These are phyloP conservation scores for Galerucella nymphaeae DNA, from an alignment of 2,888 invertebrate genomes.

Conservation along the genomic window DNA sequence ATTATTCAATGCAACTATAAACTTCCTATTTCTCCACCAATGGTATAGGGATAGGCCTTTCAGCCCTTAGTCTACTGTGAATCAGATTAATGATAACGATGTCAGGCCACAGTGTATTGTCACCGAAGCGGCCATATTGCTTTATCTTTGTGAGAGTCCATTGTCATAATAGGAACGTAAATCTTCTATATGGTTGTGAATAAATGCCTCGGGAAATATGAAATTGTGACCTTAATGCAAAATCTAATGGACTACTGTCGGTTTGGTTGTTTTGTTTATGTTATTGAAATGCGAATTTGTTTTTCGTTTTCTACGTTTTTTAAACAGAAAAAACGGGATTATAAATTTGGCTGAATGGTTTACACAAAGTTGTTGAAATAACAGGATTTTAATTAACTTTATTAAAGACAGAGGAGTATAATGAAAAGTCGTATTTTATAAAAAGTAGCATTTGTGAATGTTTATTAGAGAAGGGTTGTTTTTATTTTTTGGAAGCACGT, in stretches of 20 bases:
- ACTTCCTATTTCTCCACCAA: background rate
- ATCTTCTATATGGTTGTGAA: constrained; percentile 57
- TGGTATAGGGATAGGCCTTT: constrained; percentile 16
- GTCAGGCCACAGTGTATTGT: constrained; percentile 59
- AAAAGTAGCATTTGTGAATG: background rate
- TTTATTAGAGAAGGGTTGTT: background rate
- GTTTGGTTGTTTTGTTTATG: constrained; percentile 20
- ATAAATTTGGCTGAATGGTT: background rate
- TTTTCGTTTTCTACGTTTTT: background rate
- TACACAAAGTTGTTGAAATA: background rate
- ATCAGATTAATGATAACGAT: constrained; percentile 61
- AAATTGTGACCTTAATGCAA: constrained; percentile 55
- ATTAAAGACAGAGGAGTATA: background rate
- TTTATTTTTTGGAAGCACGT: background rate
- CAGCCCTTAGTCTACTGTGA: constrained; percentile 36
- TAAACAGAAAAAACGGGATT: background rate
- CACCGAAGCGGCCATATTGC: constrained; percentile 57
- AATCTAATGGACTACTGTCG: constrained; percentile 52
- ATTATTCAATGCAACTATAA: background rate
- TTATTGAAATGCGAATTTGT: background rate
- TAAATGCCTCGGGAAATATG: constrained; percentile 59
- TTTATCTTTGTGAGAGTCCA: constrained; percentile 58
- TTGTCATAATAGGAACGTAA: constrained; percentile 58
- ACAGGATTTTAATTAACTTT: constrained; percentile 3
- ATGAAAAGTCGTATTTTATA: background rate